These are phyloP conservation scores for Caerostris extrusa DNA, from an alignment of 1,140 invertebrate genomes.

Conservation along the genomic window DNA sequence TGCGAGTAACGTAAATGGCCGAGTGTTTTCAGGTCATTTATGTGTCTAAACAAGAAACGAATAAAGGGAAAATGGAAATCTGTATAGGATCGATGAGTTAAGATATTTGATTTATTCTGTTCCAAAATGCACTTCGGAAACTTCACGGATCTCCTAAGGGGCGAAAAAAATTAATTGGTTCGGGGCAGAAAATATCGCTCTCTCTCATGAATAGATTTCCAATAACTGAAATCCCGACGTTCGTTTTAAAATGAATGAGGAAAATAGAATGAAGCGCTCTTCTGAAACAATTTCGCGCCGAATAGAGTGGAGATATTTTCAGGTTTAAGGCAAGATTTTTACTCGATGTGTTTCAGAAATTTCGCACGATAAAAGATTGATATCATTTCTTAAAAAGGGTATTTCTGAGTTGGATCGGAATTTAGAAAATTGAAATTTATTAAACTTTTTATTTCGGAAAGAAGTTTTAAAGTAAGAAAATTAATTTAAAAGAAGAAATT, in stretches of 20 bases:
- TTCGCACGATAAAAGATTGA: not conserved
- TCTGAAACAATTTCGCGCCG: not conserved
- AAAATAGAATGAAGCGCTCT: not conserved
- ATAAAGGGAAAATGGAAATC: not conserved
- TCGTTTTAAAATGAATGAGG: constrained; percentile 9
- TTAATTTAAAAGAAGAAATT: too few relatives aligned
- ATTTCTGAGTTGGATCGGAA: not conserved
- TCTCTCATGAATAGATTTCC: constrained; percentile 27
- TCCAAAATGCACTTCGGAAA: not conserved
- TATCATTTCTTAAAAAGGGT: not conserved
- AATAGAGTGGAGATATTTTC: not conserved
- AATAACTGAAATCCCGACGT: not conserved
- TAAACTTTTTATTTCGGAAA: too few relatives aligned
- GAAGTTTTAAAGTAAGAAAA: too few relatives aligned
- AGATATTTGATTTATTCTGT: not conserved
- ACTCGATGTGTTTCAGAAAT: not conserved
- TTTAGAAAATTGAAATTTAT: too few relatives aligned
- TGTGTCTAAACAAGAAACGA: not conserved
- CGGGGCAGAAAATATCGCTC: not conserved
- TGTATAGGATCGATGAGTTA: not conserved
- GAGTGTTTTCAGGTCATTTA: not conserved
- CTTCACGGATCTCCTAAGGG: not conserved
- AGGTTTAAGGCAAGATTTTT: not conserved
- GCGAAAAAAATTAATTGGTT: constrained; percentile 38
- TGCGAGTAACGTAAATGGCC: not conserved